phyloP scores from a whole-genome alignment of 1,140 invertebrate species.

The Drosophila rhopaloa region DNA sequence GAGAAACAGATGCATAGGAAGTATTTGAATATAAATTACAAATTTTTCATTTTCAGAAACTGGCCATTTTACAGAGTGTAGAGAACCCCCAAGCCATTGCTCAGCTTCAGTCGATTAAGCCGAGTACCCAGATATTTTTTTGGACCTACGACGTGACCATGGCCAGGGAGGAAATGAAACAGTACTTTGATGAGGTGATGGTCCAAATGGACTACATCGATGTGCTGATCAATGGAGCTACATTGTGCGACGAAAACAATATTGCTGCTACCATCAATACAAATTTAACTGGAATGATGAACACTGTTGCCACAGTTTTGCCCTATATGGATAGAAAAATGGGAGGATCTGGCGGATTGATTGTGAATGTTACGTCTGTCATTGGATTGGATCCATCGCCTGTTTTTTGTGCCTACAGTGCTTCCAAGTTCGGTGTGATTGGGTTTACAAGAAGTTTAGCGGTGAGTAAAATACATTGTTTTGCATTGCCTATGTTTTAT shows the following conservation, averaged over 20 bases:
- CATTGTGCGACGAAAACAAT: constrained; percentile 68
- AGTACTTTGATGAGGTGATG: constrained; percentile 75
- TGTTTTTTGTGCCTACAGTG: constrained; percentile 85
- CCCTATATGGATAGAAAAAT: constrained; percentile 86
- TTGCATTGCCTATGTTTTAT: not conserved
- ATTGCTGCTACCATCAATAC: constrained; percentile 73
- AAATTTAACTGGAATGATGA: constrained; percentile 77
- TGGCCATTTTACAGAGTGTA: constrained; percentile 71
- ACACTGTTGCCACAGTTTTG: constrained; percentile 68
- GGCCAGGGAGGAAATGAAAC: constrained; percentile 71
- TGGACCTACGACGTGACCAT: constrained; percentile 80
- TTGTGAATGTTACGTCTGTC: constrained; percentile 88
- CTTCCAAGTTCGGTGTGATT: constrained; percentile 85
- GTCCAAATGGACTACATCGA: constrained; percentile 80
- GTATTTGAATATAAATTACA: no score
- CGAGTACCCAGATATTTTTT: constrained; percentile 73
- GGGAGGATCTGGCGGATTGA: constrained; percentile 87
- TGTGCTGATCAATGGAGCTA: constrained; percentile 75
- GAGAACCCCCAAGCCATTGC: constrained; percentile 74
- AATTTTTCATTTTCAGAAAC: constrained; percentile 46
- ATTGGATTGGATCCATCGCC: constrained; percentile 85
- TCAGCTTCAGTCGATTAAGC: constrained; percentile 70
- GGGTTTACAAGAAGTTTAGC: constrained; percentile 85
- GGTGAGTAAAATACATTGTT: constrained; percentile 26
- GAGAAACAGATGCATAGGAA: no score